Base-by-base conservation (phyloP, 2,888 invertebrate genomes). In the Diploptera punctata region DNA sequence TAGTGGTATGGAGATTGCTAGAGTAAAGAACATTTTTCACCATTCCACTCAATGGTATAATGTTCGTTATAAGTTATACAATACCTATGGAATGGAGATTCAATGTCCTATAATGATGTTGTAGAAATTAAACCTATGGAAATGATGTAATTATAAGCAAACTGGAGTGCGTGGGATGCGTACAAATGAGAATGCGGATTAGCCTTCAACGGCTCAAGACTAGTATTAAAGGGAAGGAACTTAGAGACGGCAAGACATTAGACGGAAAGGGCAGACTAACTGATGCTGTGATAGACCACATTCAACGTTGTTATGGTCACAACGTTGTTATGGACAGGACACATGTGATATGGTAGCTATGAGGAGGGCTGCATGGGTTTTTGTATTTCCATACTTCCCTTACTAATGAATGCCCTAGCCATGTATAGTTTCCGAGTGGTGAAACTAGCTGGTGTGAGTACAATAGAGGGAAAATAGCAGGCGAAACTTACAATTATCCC, bases 1-100 rank as follows among this genome's bases (percentile, higher is more conserved):
- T 52, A 21, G 52, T 52, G 10, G 52, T 2, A 52, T 2, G 24
- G 1, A 21, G 21, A 21, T 54, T 1, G 54, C 3, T 18, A 19
- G 62, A 19, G 62, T 19, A 16, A 54, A 54, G 21, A 54, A 19
- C n/a, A 54, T 54, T 21, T 21, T 54, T 54, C 54, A 54, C n/a
- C 10, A 21, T 21, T 54, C 54, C 21, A n/a, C 21, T 19, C n/a
- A 21, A 19, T 5, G 16, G 44, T 1, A 18, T 19, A 47, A 47
- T 26, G 47, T 24, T 16, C 4, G 21, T 47, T 67, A 67, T n/a
- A n/a, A n/a, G n/a, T n/a, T n/a, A 3, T 54, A 21, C 3, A 21
- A 13, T 52, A 54, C 1, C 54, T 54, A 7, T 3, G 54, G 0
- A 21, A 54, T 19, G 54, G 54, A 7, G 21, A 54, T 19, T 54